phyloP scores from a whole-genome alignment of 2,797 vertebrate genomes.

The Argya squamiceps region DNA sequence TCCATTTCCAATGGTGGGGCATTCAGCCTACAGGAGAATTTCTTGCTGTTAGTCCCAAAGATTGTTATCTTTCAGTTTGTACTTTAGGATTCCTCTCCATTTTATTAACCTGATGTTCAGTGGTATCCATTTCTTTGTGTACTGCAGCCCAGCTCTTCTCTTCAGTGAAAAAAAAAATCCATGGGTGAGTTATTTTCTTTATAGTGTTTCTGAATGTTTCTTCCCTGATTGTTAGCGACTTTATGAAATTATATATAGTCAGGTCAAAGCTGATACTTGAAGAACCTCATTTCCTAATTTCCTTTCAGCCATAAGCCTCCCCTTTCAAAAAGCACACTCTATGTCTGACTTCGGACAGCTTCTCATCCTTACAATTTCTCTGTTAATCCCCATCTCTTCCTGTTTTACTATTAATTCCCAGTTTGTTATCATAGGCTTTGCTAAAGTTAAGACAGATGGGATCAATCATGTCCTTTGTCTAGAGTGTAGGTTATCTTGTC shows the following conservation, averaged over 20 bases:
- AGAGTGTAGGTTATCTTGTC: constrained; percentile 40
- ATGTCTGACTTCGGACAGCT: neutral
- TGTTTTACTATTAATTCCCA: constrained; percentile 16
- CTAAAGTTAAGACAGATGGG: constrained; percentile 17
- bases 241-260: neutral
- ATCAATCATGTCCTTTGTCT: constrained; percentile 45
- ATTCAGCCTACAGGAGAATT: neutral
- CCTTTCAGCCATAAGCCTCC: neutral
- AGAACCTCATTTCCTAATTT: neutral
- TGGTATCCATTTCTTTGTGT: neutral
- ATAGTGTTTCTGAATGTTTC: neutral
- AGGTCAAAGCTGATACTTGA: neutral
- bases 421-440: neutral
- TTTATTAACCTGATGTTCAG: neutral
- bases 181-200: neutral
- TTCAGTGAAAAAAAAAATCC: neutral
- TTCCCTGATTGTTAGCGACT: neutral
- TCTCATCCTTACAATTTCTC: neutral
- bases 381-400: constrained; percentile 17
- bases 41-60: neutral
- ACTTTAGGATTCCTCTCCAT: neutral
- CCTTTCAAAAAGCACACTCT: neutral
- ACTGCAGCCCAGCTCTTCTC: neutral
- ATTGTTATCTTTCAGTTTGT: neutral
- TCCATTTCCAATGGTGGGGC: neutral